Evolutionary conservation across 2,888 invertebrate species (phyloP).

Genomic region (Schizotus pectinicornis): DNA sequence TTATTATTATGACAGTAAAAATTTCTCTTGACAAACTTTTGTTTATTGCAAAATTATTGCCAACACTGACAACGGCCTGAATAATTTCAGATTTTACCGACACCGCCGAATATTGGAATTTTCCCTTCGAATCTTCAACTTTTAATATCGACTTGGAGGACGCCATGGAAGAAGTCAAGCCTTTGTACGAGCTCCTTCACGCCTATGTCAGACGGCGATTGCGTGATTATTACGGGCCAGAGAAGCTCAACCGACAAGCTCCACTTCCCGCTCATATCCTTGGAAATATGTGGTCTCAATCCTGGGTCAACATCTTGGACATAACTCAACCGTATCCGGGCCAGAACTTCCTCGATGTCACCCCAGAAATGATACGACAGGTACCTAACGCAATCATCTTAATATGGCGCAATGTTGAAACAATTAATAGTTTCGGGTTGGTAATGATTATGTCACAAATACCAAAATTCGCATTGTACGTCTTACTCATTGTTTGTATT

Average conservation of each 20-base stretch:
- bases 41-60: constrained; percentile 4
- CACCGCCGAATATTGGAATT: constrained; percentile 88
- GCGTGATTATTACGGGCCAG: constrained; percentile 82
- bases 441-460: too few relatives aligned
- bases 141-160: constrained; percentile 81
- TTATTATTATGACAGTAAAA: background rate
- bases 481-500: too few relatives aligned
- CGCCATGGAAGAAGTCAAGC: constrained; percentile 84
- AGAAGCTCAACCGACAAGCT: constrained; percentile 78
- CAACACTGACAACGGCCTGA: background rate
- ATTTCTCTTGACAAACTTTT: constrained; percentile 9
- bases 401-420: too few relatives aligned
- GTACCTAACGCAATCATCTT: constrained; percentile 56
- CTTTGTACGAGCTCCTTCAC: constrained; percentile 86
- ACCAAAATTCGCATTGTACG: too few relatives aligned
- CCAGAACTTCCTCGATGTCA: constrained; percentile 79
- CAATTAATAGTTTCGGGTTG: too few relatives aligned
- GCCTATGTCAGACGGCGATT: constrained; percentile 87
- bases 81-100: constrained; percentile 78
- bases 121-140: constrained; percentile 79
- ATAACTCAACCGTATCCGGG: constrained; percentile 86
- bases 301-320: constrained; percentile 83
- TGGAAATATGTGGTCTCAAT: constrained; percentile 91
- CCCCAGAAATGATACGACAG: constrained; percentile 80
- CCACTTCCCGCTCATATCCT: constrained; percentile 85